Evolutionary conservation across 2,888 invertebrate genomes (phyloP), one percentile per base, ranked within the genome.

Genomic region (Idaea dimidiata): DNA sequence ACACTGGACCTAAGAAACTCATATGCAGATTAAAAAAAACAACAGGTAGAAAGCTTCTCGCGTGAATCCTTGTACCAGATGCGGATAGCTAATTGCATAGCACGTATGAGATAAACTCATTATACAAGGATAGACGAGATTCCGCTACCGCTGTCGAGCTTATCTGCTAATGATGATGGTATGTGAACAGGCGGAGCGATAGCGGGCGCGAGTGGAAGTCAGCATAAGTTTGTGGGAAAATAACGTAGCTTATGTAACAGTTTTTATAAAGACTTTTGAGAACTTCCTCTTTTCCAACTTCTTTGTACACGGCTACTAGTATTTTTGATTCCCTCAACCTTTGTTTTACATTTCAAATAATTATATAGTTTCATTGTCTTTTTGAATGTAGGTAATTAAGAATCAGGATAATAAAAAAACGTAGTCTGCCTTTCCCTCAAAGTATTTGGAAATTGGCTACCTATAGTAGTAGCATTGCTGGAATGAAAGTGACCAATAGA

Each of bases 21-120:
- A 24, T 24, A 24, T 24, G 24, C 24, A 24, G 33, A 33, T 43
- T 43, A 43, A 14, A 43, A 43, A 43, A 7, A 43, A 43, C 24
- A 8, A 1, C 10, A 43, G 43, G 10, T 43, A 43, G 43, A 43
- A 43, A 43, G 43, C 43, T 43, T 43, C 43, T 43, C 43, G 8
- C 16, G 7, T 4, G 59, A 79, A 84, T 86, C 91, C 90, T 91
- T 88, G 91, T 85, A 78, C 89, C 86, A 87, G 87, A 90, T 91
- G 86, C 83, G 83, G 81, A 81, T 84, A 81, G 79, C 82, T 91
- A 91, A 91, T 91, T 90, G 87, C 88, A 78, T 75, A 77, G 77
- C 84, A 87, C 87, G 86, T 87, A 81, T 88, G 91, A 89, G 91
- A 92, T 92, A 89, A 89, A 89, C 91, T 90, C 89, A 91, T 91